These are phyloP conservation scores for Cremastobaeus sp. DNA, from an alignment of 2,888 invertebrate species.

Conservation along the genomic window DNA sequence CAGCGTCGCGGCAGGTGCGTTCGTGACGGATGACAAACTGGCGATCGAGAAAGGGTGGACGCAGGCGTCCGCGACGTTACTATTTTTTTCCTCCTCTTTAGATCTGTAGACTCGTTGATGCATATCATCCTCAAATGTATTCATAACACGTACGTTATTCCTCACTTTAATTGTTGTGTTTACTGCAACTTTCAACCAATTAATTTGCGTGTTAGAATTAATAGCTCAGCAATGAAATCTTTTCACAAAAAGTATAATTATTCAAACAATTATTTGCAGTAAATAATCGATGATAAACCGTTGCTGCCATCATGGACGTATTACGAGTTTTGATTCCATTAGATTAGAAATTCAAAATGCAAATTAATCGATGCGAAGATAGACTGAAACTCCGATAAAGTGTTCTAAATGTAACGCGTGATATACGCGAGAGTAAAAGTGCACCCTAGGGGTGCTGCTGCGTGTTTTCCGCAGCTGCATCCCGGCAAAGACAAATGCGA, in stretches of 20 bases:
- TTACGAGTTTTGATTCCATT: no score
- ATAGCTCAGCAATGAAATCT: no score
- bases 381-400: slow-evolving; percentile 54
- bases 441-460: slow-evolving; percentile 58
- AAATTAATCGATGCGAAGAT: slow-evolving; percentile 22
- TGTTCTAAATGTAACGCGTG: slow-evolving; percentile 61
- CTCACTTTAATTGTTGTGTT: no score
- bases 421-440: slow-evolving; percentile 59
- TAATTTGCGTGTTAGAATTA: no score
- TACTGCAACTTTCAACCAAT: no score
- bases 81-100: slow-evolving; percentile 30
- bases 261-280: no score
- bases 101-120: no score
- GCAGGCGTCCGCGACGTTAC: slow-evolving; percentile 46
- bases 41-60: slow-evolving; percentile 77
- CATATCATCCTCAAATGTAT: no score
- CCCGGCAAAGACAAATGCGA: slow-evolving; percentile 60
- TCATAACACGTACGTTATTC: no score
- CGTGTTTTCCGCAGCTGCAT: slow-evolving; percentile 54
- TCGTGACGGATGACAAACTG: slow-evolving; percentile 75
- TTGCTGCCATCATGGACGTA: no score
- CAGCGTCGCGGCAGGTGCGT: slow-evolving; percentile 55
- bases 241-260: no score
- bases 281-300: no score
- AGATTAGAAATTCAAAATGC: neutral